Percentiles rank a stretch among this genome's conserved stretches.
These are phyloP conservation scores for Megaceryle maxima DNA, from an alignment of 2,113 vertebrate genomes.

Conservation along the genomic window DNA sequence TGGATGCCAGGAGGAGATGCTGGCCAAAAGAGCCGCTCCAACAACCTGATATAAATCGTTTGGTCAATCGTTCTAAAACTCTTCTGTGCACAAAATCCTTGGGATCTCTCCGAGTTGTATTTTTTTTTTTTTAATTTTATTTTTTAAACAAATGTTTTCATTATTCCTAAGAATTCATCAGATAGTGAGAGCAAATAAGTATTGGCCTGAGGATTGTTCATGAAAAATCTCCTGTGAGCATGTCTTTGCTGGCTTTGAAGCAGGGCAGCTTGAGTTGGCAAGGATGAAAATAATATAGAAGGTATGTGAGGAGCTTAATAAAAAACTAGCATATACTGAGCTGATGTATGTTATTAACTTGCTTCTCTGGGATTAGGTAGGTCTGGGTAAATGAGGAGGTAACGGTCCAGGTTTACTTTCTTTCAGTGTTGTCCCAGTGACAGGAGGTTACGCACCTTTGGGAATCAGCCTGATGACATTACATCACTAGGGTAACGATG, in stretches of 20 bases:
- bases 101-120: background rate
- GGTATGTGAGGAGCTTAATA: background rate
- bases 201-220: background rate
- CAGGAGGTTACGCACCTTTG: background rate
- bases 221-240: background rate
- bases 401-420: constrained; percentile 21
- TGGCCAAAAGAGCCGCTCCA: accelerated
- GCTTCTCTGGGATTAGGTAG: constrained; percentile 52
- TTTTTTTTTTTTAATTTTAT: background rate
- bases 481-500: background rate
- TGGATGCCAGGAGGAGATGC: background rate
- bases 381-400: constrained; percentile 13
- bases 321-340: constrained; percentile 1
- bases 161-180: background rate
- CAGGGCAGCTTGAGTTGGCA: constrained; percentile 22
- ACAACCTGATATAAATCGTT: background rate
- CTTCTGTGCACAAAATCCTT: background rate
- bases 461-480: background rate
- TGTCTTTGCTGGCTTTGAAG: background rate
- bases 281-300: constrained; percentile 7
- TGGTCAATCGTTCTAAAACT: background rate
- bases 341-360: constrained; percentile 34
- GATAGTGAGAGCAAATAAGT: background rate
- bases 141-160: constrained; percentile 17
- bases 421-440: background rate